Percentiles rank a stretch among this genome's conserved stretches.
phyloP scores from a whole-genome alignment of 2,113 vertebrate genomes.

The Probosciger aterrimus region DNA sequence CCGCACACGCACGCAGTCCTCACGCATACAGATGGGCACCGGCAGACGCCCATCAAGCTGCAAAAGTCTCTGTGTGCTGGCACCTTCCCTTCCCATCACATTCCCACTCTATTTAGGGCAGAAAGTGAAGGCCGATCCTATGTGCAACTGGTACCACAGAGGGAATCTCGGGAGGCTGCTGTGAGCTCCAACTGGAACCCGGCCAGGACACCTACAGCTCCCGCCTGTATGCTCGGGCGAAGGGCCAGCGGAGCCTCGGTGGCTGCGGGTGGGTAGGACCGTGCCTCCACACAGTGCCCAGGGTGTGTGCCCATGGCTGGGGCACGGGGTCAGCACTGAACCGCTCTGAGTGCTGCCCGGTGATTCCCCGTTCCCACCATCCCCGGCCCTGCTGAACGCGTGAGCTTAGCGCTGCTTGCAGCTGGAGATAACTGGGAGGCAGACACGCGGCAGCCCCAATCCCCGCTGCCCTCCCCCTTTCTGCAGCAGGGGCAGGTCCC shows the following conservation, averaged over 20 bases:
- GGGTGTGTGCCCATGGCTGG: background rate
- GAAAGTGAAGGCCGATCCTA: background rate
- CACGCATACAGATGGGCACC: background rate
- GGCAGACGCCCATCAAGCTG: background rate
- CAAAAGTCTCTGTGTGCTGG: background rate
- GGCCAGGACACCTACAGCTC: conserved; percentile 33
- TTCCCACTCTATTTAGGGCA: conserved; percentile 23
- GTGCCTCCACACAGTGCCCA: background rate
- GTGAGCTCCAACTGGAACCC: conserved; percentile 13
- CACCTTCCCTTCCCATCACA: background rate
- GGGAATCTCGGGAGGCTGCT: conserved; percentile 14
- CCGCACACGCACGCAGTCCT: background rate
- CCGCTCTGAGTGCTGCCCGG: background rate
- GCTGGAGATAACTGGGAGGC: conserved; percentile 14
- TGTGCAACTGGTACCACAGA: background rate
- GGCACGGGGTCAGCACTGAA: background rate
- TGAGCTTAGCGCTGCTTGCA: background rate
- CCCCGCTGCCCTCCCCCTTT: background rate
- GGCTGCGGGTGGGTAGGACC: background rate
- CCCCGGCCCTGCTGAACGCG: background rate
- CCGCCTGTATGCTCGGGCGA: background rate
- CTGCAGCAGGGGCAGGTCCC: conserved; percentile 23
- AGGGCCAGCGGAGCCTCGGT: background rate
- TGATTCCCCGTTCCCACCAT: background rate
- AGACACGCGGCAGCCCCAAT: background rate